These are phyloP conservation scores for Lycocerus yunnanus DNA, from an alignment of 2,888 invertebrate genomes.

Conservation along the genomic window DNA sequence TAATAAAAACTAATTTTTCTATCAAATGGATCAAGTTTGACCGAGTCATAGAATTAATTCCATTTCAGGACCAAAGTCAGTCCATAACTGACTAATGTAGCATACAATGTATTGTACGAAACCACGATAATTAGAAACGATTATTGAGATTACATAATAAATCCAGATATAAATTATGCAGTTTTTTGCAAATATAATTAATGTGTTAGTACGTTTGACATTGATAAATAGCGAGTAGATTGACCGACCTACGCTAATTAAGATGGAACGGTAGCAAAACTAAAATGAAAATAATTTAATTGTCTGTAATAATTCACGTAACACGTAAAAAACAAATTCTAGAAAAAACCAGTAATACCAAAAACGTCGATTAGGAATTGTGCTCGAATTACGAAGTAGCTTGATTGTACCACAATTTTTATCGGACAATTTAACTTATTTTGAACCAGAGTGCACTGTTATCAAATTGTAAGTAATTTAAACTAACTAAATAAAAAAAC, in stretches of 20 bases:
- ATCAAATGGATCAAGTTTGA: neutral
- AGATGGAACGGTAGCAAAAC: slow-evolving; percentile 10
- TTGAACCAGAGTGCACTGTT: neutral
- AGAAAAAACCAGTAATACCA: neutral
- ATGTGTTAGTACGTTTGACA: slow-evolving; percentile 6
- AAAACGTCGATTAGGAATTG: neutral
- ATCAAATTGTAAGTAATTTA: neutral
- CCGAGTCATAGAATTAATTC: neutral
- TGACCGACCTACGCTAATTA: slow-evolving; percentile 15
- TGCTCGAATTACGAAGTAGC: neutral
- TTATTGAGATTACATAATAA: neutral
- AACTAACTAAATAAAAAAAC: neutral
- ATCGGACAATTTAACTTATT: neutral
- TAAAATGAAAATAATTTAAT: neutral
- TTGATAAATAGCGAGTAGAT: slow-evolving; percentile 18
- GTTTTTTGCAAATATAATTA: neutral
- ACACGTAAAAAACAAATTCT: neutral
- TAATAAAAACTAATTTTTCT: neutral
- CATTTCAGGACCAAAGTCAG: neutral
- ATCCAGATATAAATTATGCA: neutral
- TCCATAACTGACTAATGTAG: neutral
- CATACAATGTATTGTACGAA: neutral
- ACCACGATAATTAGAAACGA: neutral
- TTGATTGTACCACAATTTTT: neutral
- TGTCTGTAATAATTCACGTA: slow-evolving; percentile 1